Evolutionary conservation across 2,888 invertebrate species (phyloP).

Genomic region (Chorisops tibialis): DNA sequence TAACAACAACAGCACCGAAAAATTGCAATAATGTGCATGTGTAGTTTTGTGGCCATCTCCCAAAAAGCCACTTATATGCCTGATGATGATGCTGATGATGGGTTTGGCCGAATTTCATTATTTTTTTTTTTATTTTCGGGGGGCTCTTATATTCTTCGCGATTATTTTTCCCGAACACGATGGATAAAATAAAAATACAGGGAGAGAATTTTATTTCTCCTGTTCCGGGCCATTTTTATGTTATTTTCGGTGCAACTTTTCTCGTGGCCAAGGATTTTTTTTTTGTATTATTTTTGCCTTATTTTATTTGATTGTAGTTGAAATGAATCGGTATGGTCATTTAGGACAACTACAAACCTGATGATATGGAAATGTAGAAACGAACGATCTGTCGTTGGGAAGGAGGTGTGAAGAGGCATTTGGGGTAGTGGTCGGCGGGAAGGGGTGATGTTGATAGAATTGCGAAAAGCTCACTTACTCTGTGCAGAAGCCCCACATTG

Average conservation of each 20-base stretch:
- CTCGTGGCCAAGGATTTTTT: background rate
- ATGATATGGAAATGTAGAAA: slow-evolving; percentile 18
- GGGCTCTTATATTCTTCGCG: slow-evolving; percentile 15
- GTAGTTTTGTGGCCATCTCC: slow-evolving; percentile 20
- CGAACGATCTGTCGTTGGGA: background rate
- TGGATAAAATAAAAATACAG: slow-evolving; percentile 7
- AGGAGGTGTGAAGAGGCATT: background rate
- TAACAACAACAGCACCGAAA: slow-evolving; percentile 31
- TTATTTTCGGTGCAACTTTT: slow-evolving; percentile 16
- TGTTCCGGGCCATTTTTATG: slow-evolving; percentile 13
- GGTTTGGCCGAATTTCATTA: slow-evolving; percentile 37
- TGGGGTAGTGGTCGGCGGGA: background rate
- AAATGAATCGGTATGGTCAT: slow-evolving; percentile 15
- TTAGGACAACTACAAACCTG: slow-evolving; percentile 9
- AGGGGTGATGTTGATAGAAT: no score
- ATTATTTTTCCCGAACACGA: background rate
- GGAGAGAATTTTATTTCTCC: slow-evolving; percentile 21
- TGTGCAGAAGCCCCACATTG: no score
- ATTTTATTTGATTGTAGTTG: slow-evolving; percentile 15
- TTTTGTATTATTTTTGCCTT: slow-evolving; percentile 4
- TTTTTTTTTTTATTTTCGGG: slow-evolving; percentile 13
- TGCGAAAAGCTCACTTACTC: no score
- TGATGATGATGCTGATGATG: slow-evolving; percentile 31
- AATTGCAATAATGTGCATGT: slow-evolving; percentile 29
- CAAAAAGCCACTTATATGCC: slow-evolving; percentile 23